A percentile compares a stretch with the other conserved stretches of the same genome.
These are phyloP conservation scores for Thermophis baileyi DNA, from an alignment of 2,113 vertebrate species.

Conservation along the genomic window DNA sequence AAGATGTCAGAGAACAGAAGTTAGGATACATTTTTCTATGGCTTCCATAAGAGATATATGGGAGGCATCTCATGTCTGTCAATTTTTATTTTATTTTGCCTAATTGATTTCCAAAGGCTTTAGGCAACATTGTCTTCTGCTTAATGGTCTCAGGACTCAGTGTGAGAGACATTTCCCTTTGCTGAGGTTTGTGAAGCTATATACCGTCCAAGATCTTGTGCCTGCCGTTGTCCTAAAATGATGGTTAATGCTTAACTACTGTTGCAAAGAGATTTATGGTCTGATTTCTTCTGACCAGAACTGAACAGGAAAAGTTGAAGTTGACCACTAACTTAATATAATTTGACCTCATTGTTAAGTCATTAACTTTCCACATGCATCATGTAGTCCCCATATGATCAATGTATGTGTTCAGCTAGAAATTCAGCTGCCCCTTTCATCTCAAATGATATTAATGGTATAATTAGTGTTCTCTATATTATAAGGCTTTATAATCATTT, in stretches of 20 bases:
- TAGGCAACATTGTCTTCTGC: conserved; percentile 20
- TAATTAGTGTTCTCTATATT: background rate
- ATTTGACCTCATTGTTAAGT: background rate
- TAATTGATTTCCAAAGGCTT: conserved; percentile 35
- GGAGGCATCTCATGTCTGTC: conserved; percentile 16
- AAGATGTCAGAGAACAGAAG: conserved; percentile 27
- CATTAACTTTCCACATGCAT: background rate
- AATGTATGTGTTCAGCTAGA: background rate
- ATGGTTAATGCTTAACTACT: background rate
- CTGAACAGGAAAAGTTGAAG: background rate
- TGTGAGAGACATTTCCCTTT: conserved; percentile 42
- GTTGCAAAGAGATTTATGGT: background rate
- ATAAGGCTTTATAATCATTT: background rate
- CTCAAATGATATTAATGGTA: background rate
- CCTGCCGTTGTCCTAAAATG: background rate
- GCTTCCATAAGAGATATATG: conserved; percentile 22
- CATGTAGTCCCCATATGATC: background rate
- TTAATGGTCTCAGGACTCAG: conserved; percentile 25
- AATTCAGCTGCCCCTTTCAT: background rate
- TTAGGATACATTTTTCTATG: conserved; percentile 20
- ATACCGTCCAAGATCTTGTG: conserved; percentile 19
- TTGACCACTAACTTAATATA: background rate
- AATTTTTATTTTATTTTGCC: conserved; percentile 6
- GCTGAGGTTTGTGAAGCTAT: conserved; percentile 1
- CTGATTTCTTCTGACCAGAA: background rate